A percentile compares a stretch with the other conserved stretches of the same genome.
Conservation (phyloP, 37 sponge, comb jelly and placozoan species). For the Ianthella basta region DNA sequence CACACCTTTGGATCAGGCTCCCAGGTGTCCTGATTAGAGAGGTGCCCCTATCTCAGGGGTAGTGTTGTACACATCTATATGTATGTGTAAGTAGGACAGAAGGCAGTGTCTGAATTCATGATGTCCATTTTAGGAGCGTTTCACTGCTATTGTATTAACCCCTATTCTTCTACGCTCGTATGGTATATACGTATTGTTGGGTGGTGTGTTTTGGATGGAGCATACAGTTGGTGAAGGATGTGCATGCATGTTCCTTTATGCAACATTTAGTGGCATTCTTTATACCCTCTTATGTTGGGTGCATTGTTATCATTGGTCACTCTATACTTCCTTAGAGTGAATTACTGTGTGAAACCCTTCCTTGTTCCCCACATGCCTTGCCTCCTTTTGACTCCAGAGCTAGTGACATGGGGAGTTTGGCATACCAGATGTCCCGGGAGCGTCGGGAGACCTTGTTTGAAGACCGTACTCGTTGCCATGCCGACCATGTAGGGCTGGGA, state of each 20-base stretch:
- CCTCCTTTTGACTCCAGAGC: conserved; percentile 45
- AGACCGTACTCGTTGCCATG: conserved; percentile 95
- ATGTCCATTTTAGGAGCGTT: too few species aligned
- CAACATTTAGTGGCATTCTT: neutral
- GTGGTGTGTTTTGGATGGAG: neutral
- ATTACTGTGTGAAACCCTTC: neutral
- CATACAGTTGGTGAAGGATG: neutral
- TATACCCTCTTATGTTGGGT: too few species aligned
- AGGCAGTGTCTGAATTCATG: too few species aligned
- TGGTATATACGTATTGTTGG: conserved; percentile 7
- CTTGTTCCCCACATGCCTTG: neutral
- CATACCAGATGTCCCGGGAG: conserved; percentile 34
- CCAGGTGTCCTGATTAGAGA: too few species aligned
- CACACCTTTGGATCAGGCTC: neutral
- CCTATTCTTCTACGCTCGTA: too few species aligned
- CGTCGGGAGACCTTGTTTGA: conserved; percentile 87
- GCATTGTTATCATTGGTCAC: too few species aligned
- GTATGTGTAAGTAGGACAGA: too few species aligned
- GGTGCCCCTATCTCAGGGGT: too few species aligned
- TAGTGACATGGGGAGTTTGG: conserved; percentile 10
- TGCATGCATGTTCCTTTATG: too few species aligned
- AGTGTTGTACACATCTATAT: too few species aligned
- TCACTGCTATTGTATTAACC: too few species aligned
- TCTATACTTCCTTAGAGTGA: too few species aligned
- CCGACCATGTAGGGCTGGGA: conserved; percentile 86